phyloP scores from a whole-genome alignment of 1,140 invertebrate species.

The Frieseomelitta varia region DNA sequence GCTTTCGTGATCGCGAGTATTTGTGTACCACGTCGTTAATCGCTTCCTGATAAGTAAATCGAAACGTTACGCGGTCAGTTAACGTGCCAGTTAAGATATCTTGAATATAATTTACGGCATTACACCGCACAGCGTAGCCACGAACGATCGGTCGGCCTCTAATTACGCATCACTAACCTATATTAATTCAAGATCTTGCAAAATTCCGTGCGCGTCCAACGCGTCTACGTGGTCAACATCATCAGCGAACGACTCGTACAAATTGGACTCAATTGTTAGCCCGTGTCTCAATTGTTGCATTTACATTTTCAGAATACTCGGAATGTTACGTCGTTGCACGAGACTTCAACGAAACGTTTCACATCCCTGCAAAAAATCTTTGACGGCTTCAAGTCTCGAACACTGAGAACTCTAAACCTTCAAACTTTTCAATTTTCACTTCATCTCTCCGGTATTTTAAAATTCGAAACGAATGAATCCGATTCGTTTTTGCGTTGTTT shows the following conservation, averaged over 20 bases:
- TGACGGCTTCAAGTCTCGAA: background rate
- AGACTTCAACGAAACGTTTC: background rate
- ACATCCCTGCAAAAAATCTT: background rate
- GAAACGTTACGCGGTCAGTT: conserved; percentile 18
- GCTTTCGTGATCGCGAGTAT: conserved; percentile 47
- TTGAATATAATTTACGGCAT: conserved; percentile 29
- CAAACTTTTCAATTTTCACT: background rate
- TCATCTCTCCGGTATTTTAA: too few relatives aligned
- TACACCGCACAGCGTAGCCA: background rate
- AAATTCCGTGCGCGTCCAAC: conserved; percentile 6
- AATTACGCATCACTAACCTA: conserved; percentile 20
- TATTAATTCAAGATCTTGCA: conserved; percentile 28
- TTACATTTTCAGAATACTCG: conserved; percentile 32
- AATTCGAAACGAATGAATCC: background rate
- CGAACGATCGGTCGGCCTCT: conserved; percentile 14
- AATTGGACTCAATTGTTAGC: conserved; percentile 28
- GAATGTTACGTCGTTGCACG: background rate
- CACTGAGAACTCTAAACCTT: background rate
- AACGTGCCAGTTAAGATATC: conserved; percentile 11
- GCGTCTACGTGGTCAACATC: background rate
- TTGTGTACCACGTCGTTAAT: conserved; percentile 39
- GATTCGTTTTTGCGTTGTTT: background rate
- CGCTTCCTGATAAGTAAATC: conserved; percentile 49
- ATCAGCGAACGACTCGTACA: background rate
- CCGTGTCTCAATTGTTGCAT: conserved; percentile 34